Percentiles rank a stretch among this genome's conserved stretches.
Conservation (phyloP, 2,113 vertebrate genomes). For the Chiloscyllium plagiosum region DNA sequence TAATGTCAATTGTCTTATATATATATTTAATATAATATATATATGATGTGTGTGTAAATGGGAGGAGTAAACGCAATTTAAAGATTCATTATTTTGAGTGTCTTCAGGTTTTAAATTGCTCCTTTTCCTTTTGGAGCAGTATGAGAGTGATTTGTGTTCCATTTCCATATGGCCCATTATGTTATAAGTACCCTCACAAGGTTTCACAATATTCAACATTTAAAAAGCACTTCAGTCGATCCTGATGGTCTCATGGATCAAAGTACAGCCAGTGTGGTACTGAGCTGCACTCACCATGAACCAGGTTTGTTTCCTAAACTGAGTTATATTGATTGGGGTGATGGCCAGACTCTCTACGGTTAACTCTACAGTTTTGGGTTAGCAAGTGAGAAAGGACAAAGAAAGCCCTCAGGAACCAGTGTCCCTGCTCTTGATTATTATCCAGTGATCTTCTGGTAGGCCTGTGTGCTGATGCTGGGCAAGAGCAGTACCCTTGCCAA, state of each 20-base stretch:
- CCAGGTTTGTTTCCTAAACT: not conserved
- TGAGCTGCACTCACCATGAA: not conserved
- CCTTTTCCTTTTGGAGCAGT: not conserved
- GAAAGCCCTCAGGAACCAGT: not conserved
- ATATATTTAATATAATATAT: constrained; percentile 36
- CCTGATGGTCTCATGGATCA: not conserved
- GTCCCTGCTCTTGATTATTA: not conserved
- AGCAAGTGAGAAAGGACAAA: not conserved
- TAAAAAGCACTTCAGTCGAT: not conserved
- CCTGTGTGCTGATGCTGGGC: not conserved
- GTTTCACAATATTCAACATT: not conserved
- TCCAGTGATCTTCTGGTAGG: not conserved
- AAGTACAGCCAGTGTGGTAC: not conserved
- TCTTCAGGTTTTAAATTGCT: not conserved
- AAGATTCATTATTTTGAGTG: not conserved
- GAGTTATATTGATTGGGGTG: not conserved
- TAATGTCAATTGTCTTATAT: not conserved
- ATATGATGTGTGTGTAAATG: constrained; percentile 26
- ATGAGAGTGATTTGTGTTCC: not conserved
- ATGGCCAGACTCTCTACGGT: not conserved
- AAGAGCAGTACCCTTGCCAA: not conserved
- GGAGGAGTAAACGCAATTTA: not conserved
- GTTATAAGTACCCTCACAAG: not conserved
- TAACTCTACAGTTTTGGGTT: not conserved
- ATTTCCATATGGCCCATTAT: not conserved